Evolutionary conservation across 2,113 vertebrate genomes (phyloP), one percentile per base, ranked within the genome.

Genomic region (Podiceps cristatus): DNA sequence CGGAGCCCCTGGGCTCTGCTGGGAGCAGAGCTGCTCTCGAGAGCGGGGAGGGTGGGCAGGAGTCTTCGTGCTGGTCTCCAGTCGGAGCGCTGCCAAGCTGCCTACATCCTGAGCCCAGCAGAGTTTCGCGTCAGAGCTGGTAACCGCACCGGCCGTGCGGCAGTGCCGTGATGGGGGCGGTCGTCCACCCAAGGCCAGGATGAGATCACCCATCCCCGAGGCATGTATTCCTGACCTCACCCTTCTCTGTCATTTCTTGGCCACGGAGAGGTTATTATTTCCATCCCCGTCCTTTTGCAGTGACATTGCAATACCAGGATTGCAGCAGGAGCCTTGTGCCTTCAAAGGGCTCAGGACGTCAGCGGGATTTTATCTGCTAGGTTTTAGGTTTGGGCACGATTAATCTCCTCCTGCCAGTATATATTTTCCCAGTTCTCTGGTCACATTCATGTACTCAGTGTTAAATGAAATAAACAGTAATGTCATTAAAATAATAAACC

Each of bases 131-230:
- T 44, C 0, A 47, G 68, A 35, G 90, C 62, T 40, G 78, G 88
- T 82, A 59, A 93, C 64, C 44, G 11, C 94, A 20, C 76, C 1
- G 20, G 59, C 64, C 2, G 0, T 14, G 42, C 22, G 6, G 88
- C 96, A 76, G 75, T 5, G 55, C 92, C 88, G 82, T 69, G 88
- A 92, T 55, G 94, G 96, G 96, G 97, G 96, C 90, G 73, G 86
- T 67, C 49, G 0, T 74, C 79, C 95, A 80, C 95, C 33, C 4
- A 96, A 90, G 92, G 92, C 88, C 60, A 29, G 92, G 95, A 94
- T 97, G 97, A 97, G 97, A 95, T 97, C 96, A 97, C 91, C 74
- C 94, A 24, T 95, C 92, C 90, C 90, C 5, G 50, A 94, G 92
- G 94, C 95, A 44, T 80, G 40, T 90, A 88, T 92, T 88, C 76